Evolutionary conservation across 2,113 vertebrate genomes (phyloP), one percentile per base, ranked within the genome.

Genomic region (Lasiurus cinereus): DNA sequence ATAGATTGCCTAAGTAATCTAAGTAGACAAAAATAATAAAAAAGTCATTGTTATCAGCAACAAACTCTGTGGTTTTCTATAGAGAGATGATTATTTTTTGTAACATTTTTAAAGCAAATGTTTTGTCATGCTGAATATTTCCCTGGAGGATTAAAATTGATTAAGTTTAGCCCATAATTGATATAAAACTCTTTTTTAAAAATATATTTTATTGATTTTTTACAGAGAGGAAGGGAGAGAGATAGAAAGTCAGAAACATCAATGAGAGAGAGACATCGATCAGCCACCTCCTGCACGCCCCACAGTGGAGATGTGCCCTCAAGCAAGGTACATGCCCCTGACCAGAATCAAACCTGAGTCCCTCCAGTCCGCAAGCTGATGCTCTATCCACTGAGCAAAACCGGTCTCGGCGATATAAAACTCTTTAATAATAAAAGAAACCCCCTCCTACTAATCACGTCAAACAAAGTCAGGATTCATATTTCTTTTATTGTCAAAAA

Each of bases 401-500:
- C 39, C 39, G 39, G 39, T 39, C 39, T 39, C 39, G 39, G 39
- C 39, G 5, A 39, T 39, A 39, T 80, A 13, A 80, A 89, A 83
- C 27, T 76, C 46, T 31, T 31, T 76, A 76, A 76, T 50, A 76
- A 33, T 50, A 50, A 33, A 70, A 73, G 36, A 39, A 39, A 31
- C 0, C 27, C 66, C 18, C 13, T 29, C 19, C 8, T 90, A 73
- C 12, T 84, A 85, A 66, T 67, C 19, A 46, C 19, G 36, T n/a
- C 21, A 82, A 82, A 59, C 6, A 0, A 59, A 31, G 39, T 70
- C 69, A 92, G 29, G 5, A 39, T 39, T 39, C 39, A 39, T 39
- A 86, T 50, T 15, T 59, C n/a, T 90, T 86, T 39, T 67, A 64
- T 27, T 48, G 18, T 85, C 22, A 95, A 59, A 97, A 93, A 62